These are phyloP conservation scores for Ophion slaviceki DNA, from an alignment of 2,888 invertebrate genomes.

Conservation along the genomic window DNA sequence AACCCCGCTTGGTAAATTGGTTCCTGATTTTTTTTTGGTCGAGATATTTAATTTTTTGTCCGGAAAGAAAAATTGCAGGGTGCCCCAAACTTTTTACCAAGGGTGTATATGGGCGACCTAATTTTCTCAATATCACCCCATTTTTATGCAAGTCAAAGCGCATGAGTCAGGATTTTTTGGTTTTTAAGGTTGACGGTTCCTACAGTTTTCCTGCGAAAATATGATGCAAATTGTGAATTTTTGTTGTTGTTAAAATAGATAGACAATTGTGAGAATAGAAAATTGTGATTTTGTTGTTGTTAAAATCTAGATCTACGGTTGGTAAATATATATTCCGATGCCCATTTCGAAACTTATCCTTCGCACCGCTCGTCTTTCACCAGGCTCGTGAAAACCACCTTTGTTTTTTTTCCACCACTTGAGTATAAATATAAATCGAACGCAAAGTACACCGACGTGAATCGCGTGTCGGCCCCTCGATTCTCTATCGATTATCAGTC, in stretches of 20 bases:
- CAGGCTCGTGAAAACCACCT: conserved; percentile 3
- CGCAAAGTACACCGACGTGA: conserved; percentile 11
- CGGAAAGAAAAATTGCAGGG: too few relatives aligned
- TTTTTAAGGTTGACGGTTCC: background rate
- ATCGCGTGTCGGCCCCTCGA: conserved; percentile 48
- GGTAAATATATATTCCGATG: background rate
- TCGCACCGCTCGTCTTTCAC: conserved; percentile 25
- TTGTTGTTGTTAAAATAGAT: conserved; percentile 9
- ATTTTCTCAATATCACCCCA: conserved; percentile 30
- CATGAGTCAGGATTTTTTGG: conserved; percentile 2
- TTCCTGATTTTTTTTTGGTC: too few relatives aligned
- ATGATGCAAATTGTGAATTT: background rate
- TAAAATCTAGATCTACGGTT: conserved; percentile 37
- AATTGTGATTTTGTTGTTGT: background rate
- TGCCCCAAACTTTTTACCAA: too few relatives aligned
- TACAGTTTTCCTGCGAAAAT: background rate
- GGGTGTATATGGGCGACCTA: conserved; percentile 15
- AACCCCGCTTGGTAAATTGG: too few relatives aligned
- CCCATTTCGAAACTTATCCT: conserved; percentile 9
- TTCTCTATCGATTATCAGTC: conserved; percentile 53
- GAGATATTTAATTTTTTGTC: too few relatives aligned
- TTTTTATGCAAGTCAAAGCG: background rate
- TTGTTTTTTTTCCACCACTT: background rate
- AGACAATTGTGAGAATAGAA: too few relatives aligned
- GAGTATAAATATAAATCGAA: conserved; percentile 16